Base-by-base conservation (phyloP, 2,888 invertebrate species). In the Corbicula japonica region DNA sequence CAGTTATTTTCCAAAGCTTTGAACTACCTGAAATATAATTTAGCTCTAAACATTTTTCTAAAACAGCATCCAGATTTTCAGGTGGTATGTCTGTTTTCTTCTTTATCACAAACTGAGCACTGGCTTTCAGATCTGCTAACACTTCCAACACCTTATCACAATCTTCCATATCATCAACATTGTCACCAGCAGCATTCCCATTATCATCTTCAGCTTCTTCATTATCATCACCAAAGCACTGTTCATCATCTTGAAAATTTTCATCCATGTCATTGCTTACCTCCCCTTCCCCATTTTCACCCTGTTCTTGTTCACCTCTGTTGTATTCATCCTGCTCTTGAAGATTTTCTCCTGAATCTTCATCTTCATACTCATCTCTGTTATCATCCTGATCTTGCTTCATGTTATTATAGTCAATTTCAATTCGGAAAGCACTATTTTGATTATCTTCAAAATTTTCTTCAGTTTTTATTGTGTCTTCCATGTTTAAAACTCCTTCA, bases 1-100 rank as follows among this genome's bases (percentile, higher is more conserved):
- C 38, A 10, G 85, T 86, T 54, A 88, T 65, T 38, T 56, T 73
- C 85, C 86, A 87, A 0, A 80, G 52, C 10, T 58, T 76, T 0
- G 68, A 52, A 46, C 66, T 68, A 26, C 70, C 62, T n/a, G 65
- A 52, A 2, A 87, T 82, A 78, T 75, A 78, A 12, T 80, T 82
- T 6, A 65, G 60, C 26, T 58, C 23, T 28, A 56, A n/a, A 58
- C 79, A 74, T 44, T 79, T 68, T 35, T 79, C 48, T n/a, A 86
- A 32, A 21, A 80, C 41, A 1, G 50, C 48, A 21, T 76, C 52
- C 0, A 86, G 52, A 6, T 74, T 32, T 48, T 76, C 80, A 12
- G 66, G 54, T n/a, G 34, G 12, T 5, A 79, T 38, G n/a, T 80
- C 61, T 15, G 83, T 50, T 35, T 76, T 83, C 26, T 61, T 81